phyloP scores from a whole-genome alignment of 2,113 vertebrate species.

The Chamaea fasciata region DNA sequence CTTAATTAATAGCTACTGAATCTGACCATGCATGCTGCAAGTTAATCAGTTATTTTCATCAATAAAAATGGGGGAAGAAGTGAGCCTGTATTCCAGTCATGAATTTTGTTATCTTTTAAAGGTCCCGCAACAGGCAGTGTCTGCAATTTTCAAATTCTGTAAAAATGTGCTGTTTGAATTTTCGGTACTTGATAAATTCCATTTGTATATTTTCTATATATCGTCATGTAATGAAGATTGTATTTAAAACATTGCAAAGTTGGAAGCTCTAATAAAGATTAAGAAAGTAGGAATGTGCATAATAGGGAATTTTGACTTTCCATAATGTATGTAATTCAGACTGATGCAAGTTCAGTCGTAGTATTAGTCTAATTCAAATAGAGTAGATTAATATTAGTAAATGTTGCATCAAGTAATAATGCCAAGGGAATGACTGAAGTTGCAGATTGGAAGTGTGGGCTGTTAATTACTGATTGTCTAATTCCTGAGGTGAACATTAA shows the following conservation, averaged over 20 bases:
- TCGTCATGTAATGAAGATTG: not conserved
- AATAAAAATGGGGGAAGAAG: not conserved
- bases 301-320: not conserved
- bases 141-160: not conserved
- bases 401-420: not conserved
- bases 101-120: not conserved
- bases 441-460: not conserved
- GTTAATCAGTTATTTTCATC: not conserved
- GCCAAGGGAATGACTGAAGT: not conserved
- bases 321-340: not conserved
- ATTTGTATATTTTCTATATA: not conserved
- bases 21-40: not conserved
- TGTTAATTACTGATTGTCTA: not conserved
- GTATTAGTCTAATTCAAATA: slow-evolving; percentile 10
- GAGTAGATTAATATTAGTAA: not conserved
- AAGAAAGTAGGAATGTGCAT: not conserved
- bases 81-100: not conserved
- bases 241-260: not conserved
- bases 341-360: not conserved
- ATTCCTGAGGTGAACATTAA: not conserved
- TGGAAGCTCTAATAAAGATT: not conserved
- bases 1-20: not conserved
- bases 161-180: not conserved
- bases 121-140: not conserved
- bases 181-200: not conserved